These are phyloP conservation scores for Drosophila chauvacae DNA, from an alignment of 1,140 invertebrate genomes.

Conservation along the genomic window DNA sequence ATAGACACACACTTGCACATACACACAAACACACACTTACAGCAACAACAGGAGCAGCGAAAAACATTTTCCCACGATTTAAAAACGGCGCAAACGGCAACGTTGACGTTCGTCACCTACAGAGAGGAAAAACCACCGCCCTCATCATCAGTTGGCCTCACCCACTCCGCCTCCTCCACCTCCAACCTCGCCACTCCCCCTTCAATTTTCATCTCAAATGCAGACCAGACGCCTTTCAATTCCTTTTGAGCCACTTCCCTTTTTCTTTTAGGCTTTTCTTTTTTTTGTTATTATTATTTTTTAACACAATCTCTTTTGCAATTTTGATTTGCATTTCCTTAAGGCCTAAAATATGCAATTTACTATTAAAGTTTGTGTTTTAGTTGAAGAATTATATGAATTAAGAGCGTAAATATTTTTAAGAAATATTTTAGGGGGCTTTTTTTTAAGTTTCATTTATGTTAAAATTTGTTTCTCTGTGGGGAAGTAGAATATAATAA, in stretches of 20 bases:
- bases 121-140: conserved; percentile 32
- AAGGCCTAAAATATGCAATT: conserved; percentile 4
- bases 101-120: conserved; percentile 52
- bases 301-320: conserved; percentile 31
- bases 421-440: not conserved
- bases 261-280: conserved; percentile 4
- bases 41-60: conserved; percentile 16
- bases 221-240: conserved; percentile 42
- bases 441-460: not conserved
- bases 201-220: conserved; percentile 34
- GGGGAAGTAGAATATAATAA: no score
- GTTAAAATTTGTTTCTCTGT: not conserved
- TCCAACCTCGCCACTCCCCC: not conserved
- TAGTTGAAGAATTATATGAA: not conserved
- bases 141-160: conserved; percentile 7
- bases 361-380: not conserved
- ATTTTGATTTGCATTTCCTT: conserved; percentile 33
- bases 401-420: not conserved
- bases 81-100: conserved; percentile 38
- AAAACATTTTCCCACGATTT: conserved; percentile 70
- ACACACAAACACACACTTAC: not conserved
- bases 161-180: conserved; percentile 14
- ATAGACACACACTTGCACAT: not conserved
- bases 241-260: conserved; percentile 7
- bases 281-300: conserved; percentile 4